Conservation (phyloP, 2,888 invertebrate genomes). For the Drosophila bunnanda region DNA sequence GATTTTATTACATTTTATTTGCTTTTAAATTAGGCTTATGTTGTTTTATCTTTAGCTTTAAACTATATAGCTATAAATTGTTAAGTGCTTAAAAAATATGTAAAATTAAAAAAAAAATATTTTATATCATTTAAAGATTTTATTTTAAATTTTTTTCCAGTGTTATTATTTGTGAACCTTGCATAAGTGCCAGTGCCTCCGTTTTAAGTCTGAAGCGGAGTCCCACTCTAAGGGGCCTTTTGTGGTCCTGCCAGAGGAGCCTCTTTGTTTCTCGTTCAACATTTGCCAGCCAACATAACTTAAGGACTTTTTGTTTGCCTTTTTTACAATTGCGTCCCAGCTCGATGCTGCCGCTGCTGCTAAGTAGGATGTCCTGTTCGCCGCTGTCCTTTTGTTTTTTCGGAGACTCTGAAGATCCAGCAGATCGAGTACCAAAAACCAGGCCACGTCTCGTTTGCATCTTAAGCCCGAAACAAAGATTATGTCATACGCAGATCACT, state of each 20-base stretch:
- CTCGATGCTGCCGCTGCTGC: constrained; percentile 21
- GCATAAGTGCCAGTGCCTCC: constrained; percentile 69
- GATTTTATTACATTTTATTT: neutral
- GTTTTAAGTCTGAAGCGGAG: constrained; percentile 39
- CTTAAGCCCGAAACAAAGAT: constrained; percentile 63
- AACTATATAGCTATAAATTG: neutral
- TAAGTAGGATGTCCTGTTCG: constrained; percentile 79
- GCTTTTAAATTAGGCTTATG: neutral
- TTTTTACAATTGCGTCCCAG: constrained; percentile 67
- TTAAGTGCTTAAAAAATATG: neutral
- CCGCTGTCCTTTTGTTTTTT: constrained; percentile 47
- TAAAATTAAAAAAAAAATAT: neutral
- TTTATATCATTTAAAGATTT: too few species aligned
- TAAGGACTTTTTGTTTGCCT: constrained; percentile 84
- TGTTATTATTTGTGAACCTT: constrained; percentile 35
- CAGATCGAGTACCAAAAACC: constrained; percentile 16
- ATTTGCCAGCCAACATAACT: constrained; percentile 81
- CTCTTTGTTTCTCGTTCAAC: constrained; percentile 65
- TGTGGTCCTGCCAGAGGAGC: constrained; percentile 35
- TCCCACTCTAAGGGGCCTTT: constrained; percentile 48
- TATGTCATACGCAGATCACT: constrained; percentile 72
- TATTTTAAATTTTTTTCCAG: neutral
- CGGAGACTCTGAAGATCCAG: neutral
- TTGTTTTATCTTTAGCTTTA: too few species aligned
- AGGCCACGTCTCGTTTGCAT: constrained; percentile 70